Conservation (phyloP, 2,888 invertebrate species). For the Sturmia bella region DNA sequence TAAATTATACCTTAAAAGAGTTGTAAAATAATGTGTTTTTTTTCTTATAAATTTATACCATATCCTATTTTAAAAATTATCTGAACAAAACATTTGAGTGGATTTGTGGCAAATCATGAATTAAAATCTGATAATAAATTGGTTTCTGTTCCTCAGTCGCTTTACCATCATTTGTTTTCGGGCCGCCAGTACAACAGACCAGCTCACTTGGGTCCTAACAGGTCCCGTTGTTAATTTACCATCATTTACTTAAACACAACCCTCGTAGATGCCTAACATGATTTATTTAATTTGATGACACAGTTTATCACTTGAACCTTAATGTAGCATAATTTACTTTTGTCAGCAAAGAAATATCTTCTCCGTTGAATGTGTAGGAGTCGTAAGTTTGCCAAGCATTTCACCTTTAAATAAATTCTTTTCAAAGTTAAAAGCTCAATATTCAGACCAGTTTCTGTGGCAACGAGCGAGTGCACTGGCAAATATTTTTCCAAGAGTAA, state of each 20-base stretch:
- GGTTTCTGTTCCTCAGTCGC: too few species aligned
- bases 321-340: conserved; percentile 9
- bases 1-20: too few species aligned
- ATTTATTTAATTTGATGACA: conserved; percentile 10
- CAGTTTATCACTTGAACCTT: neutral
- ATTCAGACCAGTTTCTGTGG: neutral
- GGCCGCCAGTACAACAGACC: too few species aligned
- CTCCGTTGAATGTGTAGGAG: conserved; percentile 27
- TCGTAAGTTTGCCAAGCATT: neutral
- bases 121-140: too few species aligned
- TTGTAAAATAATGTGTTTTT: too few species aligned
- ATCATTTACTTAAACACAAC: neutral
- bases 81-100: too few species aligned
- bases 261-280: neutral
- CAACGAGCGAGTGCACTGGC: conserved; percentile 5
- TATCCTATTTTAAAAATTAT: too few species aligned
- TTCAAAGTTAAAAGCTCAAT: neutral
- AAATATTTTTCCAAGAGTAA: neutral
- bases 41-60: too few species aligned
- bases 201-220: too few species aligned
- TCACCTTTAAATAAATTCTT: neutral
- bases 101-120: too few species aligned
- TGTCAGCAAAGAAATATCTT: neutral
- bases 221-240: too few species aligned
- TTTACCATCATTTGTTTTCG: too few species aligned